These are phyloP conservation scores for Lasaia peninsularis DNA, from an alignment of 1,140 invertebrate species.

Conservation along the genomic window DNA sequence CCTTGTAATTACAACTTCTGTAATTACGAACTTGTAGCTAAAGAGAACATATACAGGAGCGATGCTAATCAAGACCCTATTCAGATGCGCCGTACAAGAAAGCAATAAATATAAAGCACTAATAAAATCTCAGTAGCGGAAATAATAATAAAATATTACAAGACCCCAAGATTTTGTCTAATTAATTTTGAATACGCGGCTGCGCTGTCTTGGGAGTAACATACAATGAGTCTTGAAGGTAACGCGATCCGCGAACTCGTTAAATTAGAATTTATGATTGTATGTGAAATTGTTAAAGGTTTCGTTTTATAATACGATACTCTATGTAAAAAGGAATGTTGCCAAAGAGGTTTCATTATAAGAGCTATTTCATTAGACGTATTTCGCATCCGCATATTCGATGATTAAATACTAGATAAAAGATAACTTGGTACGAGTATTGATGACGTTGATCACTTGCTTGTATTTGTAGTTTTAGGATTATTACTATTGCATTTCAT, in stretches of 20 bases:
- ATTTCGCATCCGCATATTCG: neutral
- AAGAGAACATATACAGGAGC: conserved; percentile 54
- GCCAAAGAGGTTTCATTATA: conserved; percentile 2
- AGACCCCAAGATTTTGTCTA: conserved; percentile 70
- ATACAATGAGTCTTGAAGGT: conserved; percentile 64
- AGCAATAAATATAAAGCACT: conserved; percentile 71
- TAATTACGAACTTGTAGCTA: conserved; percentile 69
- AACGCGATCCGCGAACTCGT: conserved; percentile 64
- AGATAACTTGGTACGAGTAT: no score
- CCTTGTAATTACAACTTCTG: conserved; percentile 72
- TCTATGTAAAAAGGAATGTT: neutral
- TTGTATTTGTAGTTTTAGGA: no score
- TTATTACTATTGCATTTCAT: no score
- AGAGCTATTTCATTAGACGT: conserved; percentile 7
- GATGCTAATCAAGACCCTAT: conserved; percentile 66
- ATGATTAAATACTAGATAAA: no score
- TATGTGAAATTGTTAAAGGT: conserved; percentile 72
- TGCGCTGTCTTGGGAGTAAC: conserved; percentile 68
- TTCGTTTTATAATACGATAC: conserved; percentile 38
- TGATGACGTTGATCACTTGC: no score
- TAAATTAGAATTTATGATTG: conserved; percentile 77
- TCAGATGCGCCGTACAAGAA: conserved; percentile 64
- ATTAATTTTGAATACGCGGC: conserved; percentile 75
- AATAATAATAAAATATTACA: conserved; percentile 76
- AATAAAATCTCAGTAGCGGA: conserved; percentile 72